A percentile compares a stretch with the other conserved stretches of the same genome.
phyloP scores from a whole-genome alignment of 2,113 vertebrate genomes.

The Sinocyclocheilus maitianheensis region DNA sequence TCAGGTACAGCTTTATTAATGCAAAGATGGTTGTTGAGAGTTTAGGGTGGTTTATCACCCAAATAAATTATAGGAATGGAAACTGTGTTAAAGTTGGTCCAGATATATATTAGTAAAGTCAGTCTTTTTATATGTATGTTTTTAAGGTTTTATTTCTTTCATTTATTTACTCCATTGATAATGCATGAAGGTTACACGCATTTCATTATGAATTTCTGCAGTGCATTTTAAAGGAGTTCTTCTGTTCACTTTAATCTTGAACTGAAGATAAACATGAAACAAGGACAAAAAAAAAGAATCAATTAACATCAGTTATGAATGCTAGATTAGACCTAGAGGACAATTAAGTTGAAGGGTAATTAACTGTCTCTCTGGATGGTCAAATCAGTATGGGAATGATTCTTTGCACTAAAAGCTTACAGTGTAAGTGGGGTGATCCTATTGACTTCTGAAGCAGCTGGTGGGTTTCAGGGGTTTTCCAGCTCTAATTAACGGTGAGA shows the following conservation, averaged over 20 bases:
- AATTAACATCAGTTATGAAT: conserved; percentile 4
- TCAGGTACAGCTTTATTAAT: neutral
- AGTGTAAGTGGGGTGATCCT: conserved; percentile 20
- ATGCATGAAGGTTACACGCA: neutral
- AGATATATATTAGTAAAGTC: neutral
- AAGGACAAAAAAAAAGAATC: neutral
- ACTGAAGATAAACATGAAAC: conserved; percentile 7
- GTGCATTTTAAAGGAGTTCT: neutral
- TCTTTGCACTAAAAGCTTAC: neutral
- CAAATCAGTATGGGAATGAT: conserved; percentile 14
- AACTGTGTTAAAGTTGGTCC: neutral
- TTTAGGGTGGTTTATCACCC: neutral
- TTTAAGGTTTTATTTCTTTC: neutral
- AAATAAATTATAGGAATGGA: neutral
- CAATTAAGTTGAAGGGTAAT: conserved; percentile 7
- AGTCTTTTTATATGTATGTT: neutral
- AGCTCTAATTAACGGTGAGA: conserved; percentile 36
- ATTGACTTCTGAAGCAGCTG: conserved; percentile 29
- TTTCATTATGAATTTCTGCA: neutral
- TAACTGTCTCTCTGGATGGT: conserved; percentile 4
- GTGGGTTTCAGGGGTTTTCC: conserved; percentile 10
- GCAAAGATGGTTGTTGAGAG: neutral
- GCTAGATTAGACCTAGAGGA: neutral
- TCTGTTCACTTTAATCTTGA: neutral
- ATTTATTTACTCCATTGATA: neutral